Evolutionary conservation across 2,888 invertebrate species (phyloP), one percentile per base, ranked within the genome.

Genomic region (Philhelius pedissequus): DNA sequence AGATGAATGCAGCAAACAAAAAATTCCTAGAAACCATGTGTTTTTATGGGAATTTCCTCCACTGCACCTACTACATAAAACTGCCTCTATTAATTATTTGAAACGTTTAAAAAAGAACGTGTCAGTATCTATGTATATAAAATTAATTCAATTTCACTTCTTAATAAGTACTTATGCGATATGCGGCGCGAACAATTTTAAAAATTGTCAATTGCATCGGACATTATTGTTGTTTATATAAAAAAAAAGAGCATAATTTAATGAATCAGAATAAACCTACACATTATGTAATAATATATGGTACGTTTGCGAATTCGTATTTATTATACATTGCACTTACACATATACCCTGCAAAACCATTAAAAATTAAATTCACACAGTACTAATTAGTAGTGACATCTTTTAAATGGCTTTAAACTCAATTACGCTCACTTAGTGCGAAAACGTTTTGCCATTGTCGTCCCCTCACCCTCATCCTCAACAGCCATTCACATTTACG

Each of bases 351-450:
- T n/a, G 22, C n/a, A 48, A 74, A 64, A 64, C 32, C 64, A 64
- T 81, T 64, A 76, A 81, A 81, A 76, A 74, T 71, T 58, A 64
- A 74, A 62, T 54, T 60, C 58, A 64, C 68, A 68, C 78, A 64
- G 30, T 69, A 25, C 62, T 64, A 84, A 84, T 80, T 76, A 76
- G 25, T 38, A 71, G 52, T 62, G 79, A 84, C 75, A 84, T 84
- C 79, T 84, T 84, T 58, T 75, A 84, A 79, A 84, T 80, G 75
- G 70, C 66, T 71, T 80, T 68, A 35, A 68, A 84, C 80, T 71
- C 84, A 80, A 84, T 84, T 80, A 80, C 15, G 71, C 8, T 75
- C 80, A 76, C 71, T 71, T 70, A 76, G 66, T 71, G 45, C 64
- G 30, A 80, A 75, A 76, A 43, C 78, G 69, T 70, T 66, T 20